phyloP scores from a whole-genome alignment of 2,888 invertebrate species.

The Gastrophysa polygoni region DNA sequence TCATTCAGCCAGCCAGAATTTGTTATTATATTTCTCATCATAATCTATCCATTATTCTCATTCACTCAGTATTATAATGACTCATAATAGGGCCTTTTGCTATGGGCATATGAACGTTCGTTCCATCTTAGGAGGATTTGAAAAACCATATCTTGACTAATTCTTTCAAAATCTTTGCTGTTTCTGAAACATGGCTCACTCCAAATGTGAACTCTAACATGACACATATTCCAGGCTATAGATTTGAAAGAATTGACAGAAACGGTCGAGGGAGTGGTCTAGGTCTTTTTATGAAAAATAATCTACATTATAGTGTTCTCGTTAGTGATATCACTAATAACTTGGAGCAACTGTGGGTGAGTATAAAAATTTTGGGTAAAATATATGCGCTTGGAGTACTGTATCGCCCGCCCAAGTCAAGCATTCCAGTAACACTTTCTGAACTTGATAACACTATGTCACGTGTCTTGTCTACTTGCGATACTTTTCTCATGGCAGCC shows the following conservation, averaged over 20 bases:
- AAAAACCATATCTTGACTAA: not conserved
- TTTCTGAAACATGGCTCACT: not conserved
- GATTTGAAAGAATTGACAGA: slow-evolving; percentile 1
- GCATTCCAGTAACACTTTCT: not conserved
- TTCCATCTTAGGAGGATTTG: not conserved
- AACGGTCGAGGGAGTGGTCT: slow-evolving; percentile 5
- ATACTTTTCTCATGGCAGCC: slow-evolving; percentile 3
- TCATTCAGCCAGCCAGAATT: too few species aligned
- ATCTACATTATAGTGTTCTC: not conserved
- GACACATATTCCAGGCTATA: not conserved
- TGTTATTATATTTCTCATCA: too few species aligned
- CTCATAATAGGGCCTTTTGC: not conserved
- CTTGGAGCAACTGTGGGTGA: slow-evolving; percentile 1
- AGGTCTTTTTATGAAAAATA: slow-evolving; percentile 7
- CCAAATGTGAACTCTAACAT: not conserved
- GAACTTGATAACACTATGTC: slow-evolving; percentile 4
- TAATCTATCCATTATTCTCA: too few species aligned
- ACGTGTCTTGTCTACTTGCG: not conserved
- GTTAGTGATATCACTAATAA: not conserved
- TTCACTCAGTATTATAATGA: not conserved
- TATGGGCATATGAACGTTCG: not conserved
- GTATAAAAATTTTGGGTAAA: not conserved
- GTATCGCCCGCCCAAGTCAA: slow-evolving; percentile 10
- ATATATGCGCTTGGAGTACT: slow-evolving; percentile 7
- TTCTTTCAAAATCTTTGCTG: not conserved